Conservation (phyloP, 1,140 invertebrate species). For the Tribolium castaneum region DNA sequence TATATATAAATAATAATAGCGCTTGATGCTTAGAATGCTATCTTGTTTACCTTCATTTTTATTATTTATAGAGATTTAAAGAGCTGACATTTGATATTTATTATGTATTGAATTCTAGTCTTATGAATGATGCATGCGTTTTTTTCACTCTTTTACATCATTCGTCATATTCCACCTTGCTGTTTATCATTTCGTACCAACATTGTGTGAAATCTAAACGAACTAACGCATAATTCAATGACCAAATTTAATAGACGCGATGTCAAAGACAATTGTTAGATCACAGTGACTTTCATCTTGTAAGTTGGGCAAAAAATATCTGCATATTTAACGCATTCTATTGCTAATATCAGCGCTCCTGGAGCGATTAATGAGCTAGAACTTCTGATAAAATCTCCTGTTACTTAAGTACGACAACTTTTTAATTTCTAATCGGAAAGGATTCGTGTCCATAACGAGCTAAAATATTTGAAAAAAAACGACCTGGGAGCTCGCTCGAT, state of each 20-base stretch:
- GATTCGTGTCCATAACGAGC: not conserved
- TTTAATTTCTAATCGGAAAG: not conserved
- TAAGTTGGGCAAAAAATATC: not conserved
- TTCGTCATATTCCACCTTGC: conserved; percentile 12
- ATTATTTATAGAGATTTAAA: conserved; percentile 36
- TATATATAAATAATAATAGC: conserved; percentile 8
- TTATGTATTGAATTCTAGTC: conserved; percentile 33
- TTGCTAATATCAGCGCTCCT: not conserved
- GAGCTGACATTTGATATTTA: conserved; percentile 33
- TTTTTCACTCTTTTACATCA: conserved; percentile 25
- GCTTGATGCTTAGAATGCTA: not conserved
- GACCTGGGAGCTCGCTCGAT: not conserved
- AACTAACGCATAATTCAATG: not conserved
- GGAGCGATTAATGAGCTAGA: not conserved
- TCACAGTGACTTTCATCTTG: not conserved
- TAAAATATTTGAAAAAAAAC: not conserved
- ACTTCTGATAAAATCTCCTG: not conserved
- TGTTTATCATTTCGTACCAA: not conserved
- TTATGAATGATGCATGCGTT: conserved; percentile 32
- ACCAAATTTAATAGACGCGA: not conserved
- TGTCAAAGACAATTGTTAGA: not conserved
- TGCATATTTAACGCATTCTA: not conserved
- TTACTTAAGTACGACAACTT: not conserved
- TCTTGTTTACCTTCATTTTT: conserved; percentile 34
- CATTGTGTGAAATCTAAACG: not conserved